Evolutionary conservation across 2,888 invertebrate genomes (phyloP), one percentile per base, ranked within the genome.

Genomic region (Folsomia manolachei): DNA sequence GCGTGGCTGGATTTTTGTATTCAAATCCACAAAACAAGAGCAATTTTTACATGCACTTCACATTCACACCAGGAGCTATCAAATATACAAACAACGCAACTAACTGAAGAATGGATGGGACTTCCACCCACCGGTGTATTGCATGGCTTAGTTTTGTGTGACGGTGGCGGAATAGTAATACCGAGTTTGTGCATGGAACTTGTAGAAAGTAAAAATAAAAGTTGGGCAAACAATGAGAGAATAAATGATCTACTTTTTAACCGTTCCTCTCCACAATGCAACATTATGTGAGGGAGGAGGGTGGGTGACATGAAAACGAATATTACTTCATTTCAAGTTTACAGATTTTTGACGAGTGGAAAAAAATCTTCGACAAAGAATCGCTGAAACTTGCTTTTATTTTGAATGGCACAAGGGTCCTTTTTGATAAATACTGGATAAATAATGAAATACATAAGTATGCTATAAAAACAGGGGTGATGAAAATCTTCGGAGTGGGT

Each of bases 11-110:
- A 14, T 25, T 63, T 27, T 26, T 27, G 27, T 63, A 63, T 27
- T 63, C 62, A 60, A 19, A 60, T 60, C n/a, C 23, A 60, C 62
- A 24, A 24, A 62, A n/a, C n/a, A n/a, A n/a, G n/a, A n/a, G n/a
- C n/a, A n/a, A n/a, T n/a, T n/a, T 24, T 23, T 23, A 11, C 62
- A 62, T 62, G 62, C 62, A 62, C 62, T 62, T 62, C 62, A 24
- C 23, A 23, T 62, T 62, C 62, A 62, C 62, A 62, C 62, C 26
- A 62, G n/a, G 19, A 19, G 11, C 56, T 56, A 56, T 56, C 56
- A 56, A 56, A 56, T n/a, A 21, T 56, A 56, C 21, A 21, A n/a
- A n/a, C n/a, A n/a, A n/a, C n/a, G n/a, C n/a, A n/a, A n/a, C n/a
- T n/a, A n/a, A 39, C 39, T 56, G 56, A 19, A 56, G 18, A 56